These are phyloP conservation scores for Erebia aethiops DNA, from an alignment of 2,888 invertebrate species.

Conservation along the genomic window DNA sequence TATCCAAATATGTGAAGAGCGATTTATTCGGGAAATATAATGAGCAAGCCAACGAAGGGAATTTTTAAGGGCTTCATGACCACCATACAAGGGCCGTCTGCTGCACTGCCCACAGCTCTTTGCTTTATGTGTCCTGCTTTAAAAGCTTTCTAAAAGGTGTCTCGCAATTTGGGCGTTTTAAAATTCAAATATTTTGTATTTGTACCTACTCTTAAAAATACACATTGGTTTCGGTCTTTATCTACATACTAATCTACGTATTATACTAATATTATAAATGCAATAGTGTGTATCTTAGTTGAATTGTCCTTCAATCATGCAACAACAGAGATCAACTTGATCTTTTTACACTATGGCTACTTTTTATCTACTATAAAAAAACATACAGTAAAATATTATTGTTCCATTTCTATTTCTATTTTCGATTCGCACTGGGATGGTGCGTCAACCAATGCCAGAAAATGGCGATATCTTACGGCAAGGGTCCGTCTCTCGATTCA, in stretches of 20 bases:
- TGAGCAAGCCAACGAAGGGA: background rate
- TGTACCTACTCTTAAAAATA: background rate
- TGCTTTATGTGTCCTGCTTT: background rate
- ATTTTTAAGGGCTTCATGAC: background rate
- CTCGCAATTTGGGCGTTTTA: background rate
- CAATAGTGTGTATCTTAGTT: too few relatives aligned
- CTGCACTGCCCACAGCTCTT: slow-evolving; percentile 15
- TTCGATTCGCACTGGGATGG: too few relatives aligned
- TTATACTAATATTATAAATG: too few relatives aligned
- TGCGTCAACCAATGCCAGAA: too few relatives aligned
- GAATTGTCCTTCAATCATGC: too few relatives aligned
- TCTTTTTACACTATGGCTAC: too few relatives aligned
- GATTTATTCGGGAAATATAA: background rate
- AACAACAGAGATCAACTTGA: too few relatives aligned
- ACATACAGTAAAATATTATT: too few relatives aligned
- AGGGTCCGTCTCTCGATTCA: too few relatives aligned
- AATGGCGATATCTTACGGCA: too few relatives aligned
- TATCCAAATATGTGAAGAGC: slow-evolving; percentile 1
- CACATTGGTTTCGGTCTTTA: background rate
- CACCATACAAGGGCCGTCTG: slow-evolving; percentile 4
- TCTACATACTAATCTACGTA: background rate
- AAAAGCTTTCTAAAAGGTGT: slow-evolving; percentile 4
- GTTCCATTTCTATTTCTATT: too few relatives aligned
- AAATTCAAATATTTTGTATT: background rate
- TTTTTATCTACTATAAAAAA: too few relatives aligned